These are phyloP conservation scores for Aulostomus chinensis DNA, from an alignment of 2,797 vertebrate genomes.

Conservation along the genomic window DNA sequence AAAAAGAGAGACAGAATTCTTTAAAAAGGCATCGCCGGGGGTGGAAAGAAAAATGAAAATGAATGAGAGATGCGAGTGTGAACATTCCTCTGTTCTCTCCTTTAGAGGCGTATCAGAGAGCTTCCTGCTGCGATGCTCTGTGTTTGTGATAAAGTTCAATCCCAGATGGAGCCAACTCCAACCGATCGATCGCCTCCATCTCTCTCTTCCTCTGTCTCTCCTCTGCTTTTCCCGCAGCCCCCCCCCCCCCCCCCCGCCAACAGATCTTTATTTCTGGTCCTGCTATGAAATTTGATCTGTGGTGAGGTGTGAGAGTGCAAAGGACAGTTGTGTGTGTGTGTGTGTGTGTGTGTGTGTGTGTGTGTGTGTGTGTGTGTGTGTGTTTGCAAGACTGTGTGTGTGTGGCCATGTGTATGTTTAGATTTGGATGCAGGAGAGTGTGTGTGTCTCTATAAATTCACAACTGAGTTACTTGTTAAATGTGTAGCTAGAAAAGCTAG, in stretches of 20 bases:
- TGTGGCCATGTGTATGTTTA: neutral
- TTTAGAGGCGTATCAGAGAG: slow-evolving; percentile 57
- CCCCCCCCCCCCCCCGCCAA: slow-evolving; percentile 7
- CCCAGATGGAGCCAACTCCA: slow-evolving; percentile 62
- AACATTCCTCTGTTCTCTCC: slow-evolving; percentile 62
- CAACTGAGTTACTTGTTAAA: slow-evolving; percentile 3
- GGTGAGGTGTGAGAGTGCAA: slow-evolving; percentile 48
- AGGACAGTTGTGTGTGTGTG: slow-evolving; percentile 33
- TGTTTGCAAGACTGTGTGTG: neutral
- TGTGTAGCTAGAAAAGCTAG: neutral
- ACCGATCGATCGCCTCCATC: slow-evolving; percentile 56
- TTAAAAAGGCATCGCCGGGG: slow-evolving; percentile 49
- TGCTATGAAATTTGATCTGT: slow-evolving; percentile 66
- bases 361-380: slow-evolving; percentile 1
- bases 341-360: slow-evolving; percentile 9
- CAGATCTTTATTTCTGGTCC: slow-evolving; percentile 63
- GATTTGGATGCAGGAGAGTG: neutral
- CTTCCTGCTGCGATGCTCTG: slow-evolving; percentile 63
- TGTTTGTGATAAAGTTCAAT: slow-evolving; percentile 70
- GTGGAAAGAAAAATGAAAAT: slow-evolving; percentile 60
- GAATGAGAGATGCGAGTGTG: slow-evolving; percentile 56
- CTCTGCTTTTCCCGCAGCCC: slow-evolving; percentile 4
- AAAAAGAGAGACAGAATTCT: slow-evolving; percentile 31
- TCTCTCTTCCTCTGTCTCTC: slow-evolving; percentile 18
- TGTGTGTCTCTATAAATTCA: slow-evolving; percentile 8